phyloP scores from a whole-genome alignment of 2,888 invertebrate species.

The Polydrusus pterygomalis region DNA sequence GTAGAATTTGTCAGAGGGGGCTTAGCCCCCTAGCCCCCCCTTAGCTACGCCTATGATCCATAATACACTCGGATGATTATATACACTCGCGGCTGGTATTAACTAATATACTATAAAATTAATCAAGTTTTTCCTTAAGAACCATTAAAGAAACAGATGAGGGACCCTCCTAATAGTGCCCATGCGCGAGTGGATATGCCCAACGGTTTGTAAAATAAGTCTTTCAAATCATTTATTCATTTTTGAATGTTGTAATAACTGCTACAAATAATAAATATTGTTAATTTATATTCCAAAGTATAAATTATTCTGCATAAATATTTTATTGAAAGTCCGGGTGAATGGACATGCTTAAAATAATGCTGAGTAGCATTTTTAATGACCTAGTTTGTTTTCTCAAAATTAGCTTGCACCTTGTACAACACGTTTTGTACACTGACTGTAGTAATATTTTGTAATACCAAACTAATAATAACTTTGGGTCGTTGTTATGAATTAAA shows the following conservation, averaged over 20 bases:
- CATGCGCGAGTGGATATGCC: too few species aligned
- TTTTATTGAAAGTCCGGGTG: slow-evolving; percentile 32
- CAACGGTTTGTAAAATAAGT: too few species aligned
- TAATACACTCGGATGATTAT: too few species aligned
- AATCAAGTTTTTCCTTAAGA: too few species aligned
- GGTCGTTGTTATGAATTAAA: not conserved
- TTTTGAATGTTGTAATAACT: slow-evolving; percentile 29
- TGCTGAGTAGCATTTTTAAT: slow-evolving; percentile 35
- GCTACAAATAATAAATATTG: slow-evolving; percentile 32
- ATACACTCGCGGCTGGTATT: too few species aligned
- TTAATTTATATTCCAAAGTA: slow-evolving; percentile 19
- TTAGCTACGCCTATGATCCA: too few species aligned
- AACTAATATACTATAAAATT: too few species aligned
- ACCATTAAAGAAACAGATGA: too few species aligned
- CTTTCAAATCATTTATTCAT: slow-evolving; percentile 20
- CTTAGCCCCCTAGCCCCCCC: too few species aligned
- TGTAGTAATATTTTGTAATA: not conserved
- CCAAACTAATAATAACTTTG: not conserved
- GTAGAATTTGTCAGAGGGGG: too few species aligned
- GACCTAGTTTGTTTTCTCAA: slow-evolving; percentile 29
- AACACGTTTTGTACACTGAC: slow-evolving; percentile 13
- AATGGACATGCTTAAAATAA: slow-evolving; percentile 37
- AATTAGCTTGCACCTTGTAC: slow-evolving; percentile 30
- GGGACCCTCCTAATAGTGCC: too few species aligned
- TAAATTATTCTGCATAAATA: slow-evolving; percentile 37